Percentiles rank a stretch among this genome's conserved stretches.
Conservation (phyloP, 1,140 invertebrate genomes). For the Drosophila sp. region DNA sequence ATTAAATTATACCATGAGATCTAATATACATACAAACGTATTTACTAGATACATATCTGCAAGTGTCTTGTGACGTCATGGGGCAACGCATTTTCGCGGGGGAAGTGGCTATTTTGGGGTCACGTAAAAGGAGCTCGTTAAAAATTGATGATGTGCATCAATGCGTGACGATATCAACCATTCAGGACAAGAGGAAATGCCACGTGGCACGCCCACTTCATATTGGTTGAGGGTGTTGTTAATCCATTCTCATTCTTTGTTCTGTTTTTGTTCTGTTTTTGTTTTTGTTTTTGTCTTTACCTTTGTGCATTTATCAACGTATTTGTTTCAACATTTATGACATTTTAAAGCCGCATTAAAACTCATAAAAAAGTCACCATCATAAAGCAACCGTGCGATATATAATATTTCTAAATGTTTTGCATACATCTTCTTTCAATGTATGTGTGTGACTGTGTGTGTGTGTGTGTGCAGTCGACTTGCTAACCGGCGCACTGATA, state of each 20-base stretch:
- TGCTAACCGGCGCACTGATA: slow-evolving; percentile 50
- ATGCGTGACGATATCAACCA: slow-evolving; percentile 61
- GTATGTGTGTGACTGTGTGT: slow-evolving; percentile 4
- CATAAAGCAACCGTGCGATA: slow-evolving; percentile 43
- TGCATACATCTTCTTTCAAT: slow-evolving; percentile 24
- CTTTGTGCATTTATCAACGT: slow-evolving; percentile 54
- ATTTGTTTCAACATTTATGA: slow-evolving; percentile 73
- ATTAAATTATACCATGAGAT: slow-evolving; percentile 39
- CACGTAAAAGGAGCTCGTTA: slow-evolving; percentile 76
- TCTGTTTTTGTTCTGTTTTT: background rate
- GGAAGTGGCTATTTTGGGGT: slow-evolving; percentile 2
- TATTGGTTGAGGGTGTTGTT: slow-evolving; percentile 19
- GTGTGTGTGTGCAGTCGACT: slow-evolving; percentile 37
- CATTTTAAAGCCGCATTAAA: slow-evolving; percentile 71
- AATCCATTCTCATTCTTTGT: slow-evolving; percentile 60
- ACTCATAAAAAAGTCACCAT: slow-evolving; percentile 65
- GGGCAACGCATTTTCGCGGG: background rate
- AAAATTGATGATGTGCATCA: slow-evolving; percentile 82
- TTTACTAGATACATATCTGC: slow-evolving; percentile 17
- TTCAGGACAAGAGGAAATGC: slow-evolving; percentile 39
- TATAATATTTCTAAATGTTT: slow-evolving; percentile 45
- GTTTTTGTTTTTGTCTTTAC: slow-evolving; percentile 27
- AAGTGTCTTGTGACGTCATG: slow-evolving; percentile 54
- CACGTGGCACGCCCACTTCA: slow-evolving; percentile 28
- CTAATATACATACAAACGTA: slow-evolving; percentile 17